Evolutionary conservation across 1,140 invertebrate genomes (phyloP), one percentile per base, ranked within the genome.

Genomic region (Monomorium pharaonis): DNA sequence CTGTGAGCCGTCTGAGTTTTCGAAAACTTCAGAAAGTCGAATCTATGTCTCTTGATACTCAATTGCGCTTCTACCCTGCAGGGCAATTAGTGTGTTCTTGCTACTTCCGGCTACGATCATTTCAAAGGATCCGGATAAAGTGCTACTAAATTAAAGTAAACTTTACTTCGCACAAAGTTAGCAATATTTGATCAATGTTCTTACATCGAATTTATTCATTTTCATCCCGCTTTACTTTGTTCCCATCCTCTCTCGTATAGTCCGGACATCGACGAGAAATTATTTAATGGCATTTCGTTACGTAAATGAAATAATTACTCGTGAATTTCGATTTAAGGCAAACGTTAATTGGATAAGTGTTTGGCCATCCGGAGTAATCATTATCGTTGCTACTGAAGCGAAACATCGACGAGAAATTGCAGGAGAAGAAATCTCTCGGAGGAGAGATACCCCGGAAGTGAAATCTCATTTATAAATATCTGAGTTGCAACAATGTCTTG

Each of bases 401-500:
- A 83, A 67, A 72, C n/a, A n/a, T 83, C 67, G 51, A 83, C 42
- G 67, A 47, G 42, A 27, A 70, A 83, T 81, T 72, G 37, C 33
- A 72, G 16, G 10, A 58, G n/a, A 44, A 24, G 49, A 81, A 47
- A 72, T 81, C 78, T 81, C 78, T 81, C 33, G 49, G 47, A 58
- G 58, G 78, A 72, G 33, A 72, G 49, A 81, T 56, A 30, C 70
- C 51, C 6, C n/a, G 33, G 58, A 58, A 60, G 30, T 33, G 44
- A 78, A 78, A 65, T 83, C 37, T 83, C 42, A 58, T 74, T 83
- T 83, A 74, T 21, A 83, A 83, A 44, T 72, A 47, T 54, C 24
- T 74, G 18, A 83, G 67, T 83, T 83, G 37, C 67, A 74, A 81
- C 65, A 70, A 81, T 85, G 51, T 37, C 58, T 76, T 74, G 44